Percentiles rank a stretch among this genome's conserved stretches.
Conservation (phyloP, 2,888 invertebrate species). For the Odontocolon sp. region DNA sequence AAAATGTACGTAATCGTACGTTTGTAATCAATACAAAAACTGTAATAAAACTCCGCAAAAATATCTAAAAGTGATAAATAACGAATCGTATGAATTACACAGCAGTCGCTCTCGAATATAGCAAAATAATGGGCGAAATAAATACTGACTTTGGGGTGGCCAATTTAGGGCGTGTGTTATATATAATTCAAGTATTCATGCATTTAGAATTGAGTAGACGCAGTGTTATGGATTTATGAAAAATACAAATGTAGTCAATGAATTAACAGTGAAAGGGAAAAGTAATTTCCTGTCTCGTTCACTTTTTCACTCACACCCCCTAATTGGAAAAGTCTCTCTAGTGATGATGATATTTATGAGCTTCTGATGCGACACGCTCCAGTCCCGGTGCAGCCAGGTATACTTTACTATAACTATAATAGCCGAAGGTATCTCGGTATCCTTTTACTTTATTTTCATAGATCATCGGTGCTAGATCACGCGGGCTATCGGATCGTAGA, state of each 20-base stretch:
- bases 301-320: not conserved
- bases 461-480: constrained; percentile 33
- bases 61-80: too few relatives aligned
- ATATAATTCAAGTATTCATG: constrained; percentile 29
- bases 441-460: constrained; percentile 32
- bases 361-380: constrained; percentile 14
- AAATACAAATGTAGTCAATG: not conserved
- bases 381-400: constrained; percentile 3
- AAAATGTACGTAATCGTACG: too few relatives aligned
- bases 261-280: constrained; percentile 4
- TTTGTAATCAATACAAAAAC: too few relatives aligned
- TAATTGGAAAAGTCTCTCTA: constrained; percentile 26
- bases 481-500: constrained; percentile 27
- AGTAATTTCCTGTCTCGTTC: constrained; percentile 26
- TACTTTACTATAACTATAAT: constrained; percentile 1
- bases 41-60: too few relatives aligned
- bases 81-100: too few relatives aligned
- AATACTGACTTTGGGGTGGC: too few relatives aligned
- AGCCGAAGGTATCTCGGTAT: constrained; percentile 2
- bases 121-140: too few relatives aligned
- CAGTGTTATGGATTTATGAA: constrained; percentile 14
- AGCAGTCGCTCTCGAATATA: too few relatives aligned
- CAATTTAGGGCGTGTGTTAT: too few relatives aligned
- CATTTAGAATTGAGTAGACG: not conserved
- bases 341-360: constrained; percentile 35